A percentile compares a stretch with the other conserved stretches of the same genome.
Evolutionary conservation across 37 sponge, comb jelly and placozoan species (phyloP).

Genomic region (Halisarca cf. caerulea): DNA sequence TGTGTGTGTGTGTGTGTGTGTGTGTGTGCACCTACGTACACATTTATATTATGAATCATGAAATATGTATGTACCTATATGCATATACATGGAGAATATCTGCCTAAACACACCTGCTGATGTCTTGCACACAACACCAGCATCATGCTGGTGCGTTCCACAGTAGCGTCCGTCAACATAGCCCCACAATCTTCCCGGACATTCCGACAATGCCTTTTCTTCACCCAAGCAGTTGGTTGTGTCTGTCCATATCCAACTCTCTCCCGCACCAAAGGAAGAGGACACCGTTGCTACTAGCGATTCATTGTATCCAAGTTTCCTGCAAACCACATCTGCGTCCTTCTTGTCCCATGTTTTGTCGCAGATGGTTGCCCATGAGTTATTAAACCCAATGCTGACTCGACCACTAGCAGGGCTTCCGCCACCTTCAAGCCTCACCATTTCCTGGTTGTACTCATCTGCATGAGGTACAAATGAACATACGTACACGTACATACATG

Average conservation of each 20-base stretch:
- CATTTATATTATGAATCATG: too few relatives aligned
- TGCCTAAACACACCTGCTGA: too few relatives aligned
- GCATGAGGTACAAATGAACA: too few relatives aligned
- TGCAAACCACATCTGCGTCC: conserved; percentile 4
- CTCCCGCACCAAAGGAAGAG: not conserved
- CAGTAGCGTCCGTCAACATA: not conserved
- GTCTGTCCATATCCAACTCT: not conserved
- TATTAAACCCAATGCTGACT: not conserved
- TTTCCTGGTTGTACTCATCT: not conserved
- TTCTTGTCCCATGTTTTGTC: not conserved
- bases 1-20: too few relatives aligned
- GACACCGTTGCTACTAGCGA: not conserved
- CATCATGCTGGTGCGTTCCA: not conserved
- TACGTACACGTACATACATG: too few relatives aligned
- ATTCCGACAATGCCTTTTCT: not conserved
- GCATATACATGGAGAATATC: too few relatives aligned
- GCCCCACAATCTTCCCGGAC: not conserved
- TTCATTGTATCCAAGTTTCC: not conserved
- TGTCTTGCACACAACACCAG: not conserved
- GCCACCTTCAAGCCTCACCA: not conserved
- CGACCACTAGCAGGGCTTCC: not conserved
- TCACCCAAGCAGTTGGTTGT: not conserved
- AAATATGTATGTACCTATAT: too few relatives aligned
- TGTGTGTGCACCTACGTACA: too few relatives aligned
- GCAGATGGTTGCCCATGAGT: not conserved